Conservation (phyloP, 2,888 invertebrate species). For the Andrena fulva region DNA sequence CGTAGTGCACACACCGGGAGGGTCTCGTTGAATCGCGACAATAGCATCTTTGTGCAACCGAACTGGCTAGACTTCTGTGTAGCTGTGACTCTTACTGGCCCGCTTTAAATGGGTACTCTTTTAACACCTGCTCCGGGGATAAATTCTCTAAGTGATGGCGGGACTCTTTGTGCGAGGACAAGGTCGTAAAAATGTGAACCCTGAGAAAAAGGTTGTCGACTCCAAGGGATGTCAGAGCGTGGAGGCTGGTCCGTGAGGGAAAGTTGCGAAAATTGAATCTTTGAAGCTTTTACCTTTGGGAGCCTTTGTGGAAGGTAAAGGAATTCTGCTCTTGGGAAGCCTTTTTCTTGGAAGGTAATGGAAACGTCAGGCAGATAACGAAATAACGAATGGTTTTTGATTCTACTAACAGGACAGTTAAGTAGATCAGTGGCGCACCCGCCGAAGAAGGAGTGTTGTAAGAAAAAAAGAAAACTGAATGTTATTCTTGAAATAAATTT, state of each 20-base stretch:
- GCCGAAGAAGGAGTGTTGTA: too few species aligned
- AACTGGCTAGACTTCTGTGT: background rate
- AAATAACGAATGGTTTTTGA: background rate
- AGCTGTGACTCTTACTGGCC: too few species aligned
- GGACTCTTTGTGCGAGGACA: slow-evolving; percentile 1
- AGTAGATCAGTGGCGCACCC: too few species aligned
- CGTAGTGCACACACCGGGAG: background rate
- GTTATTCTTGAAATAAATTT: too few species aligned
- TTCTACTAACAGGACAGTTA: too few species aligned
- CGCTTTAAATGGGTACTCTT: background rate
- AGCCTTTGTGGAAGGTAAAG: background rate
- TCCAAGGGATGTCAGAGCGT: background rate
- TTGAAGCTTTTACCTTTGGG: background rate
- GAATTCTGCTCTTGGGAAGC: background rate
- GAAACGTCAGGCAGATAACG: background rate
- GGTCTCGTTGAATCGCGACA: slow-evolving; percentile 74
- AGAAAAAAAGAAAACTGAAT: too few species aligned
- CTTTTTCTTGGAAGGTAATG: background rate
- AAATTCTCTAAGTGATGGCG: background rate
- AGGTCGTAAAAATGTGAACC: background rate
- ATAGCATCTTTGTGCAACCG: slow-evolving; percentile 49
- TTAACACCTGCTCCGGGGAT: slow-evolving; percentile 2
- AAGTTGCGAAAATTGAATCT: background rate
- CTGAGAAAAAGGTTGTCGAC: background rate
- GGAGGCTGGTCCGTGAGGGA: background rate